phyloP scores from a whole-genome alignment of 2,888 invertebrate genomes.

The Carterocephalus palaemon region DNA sequence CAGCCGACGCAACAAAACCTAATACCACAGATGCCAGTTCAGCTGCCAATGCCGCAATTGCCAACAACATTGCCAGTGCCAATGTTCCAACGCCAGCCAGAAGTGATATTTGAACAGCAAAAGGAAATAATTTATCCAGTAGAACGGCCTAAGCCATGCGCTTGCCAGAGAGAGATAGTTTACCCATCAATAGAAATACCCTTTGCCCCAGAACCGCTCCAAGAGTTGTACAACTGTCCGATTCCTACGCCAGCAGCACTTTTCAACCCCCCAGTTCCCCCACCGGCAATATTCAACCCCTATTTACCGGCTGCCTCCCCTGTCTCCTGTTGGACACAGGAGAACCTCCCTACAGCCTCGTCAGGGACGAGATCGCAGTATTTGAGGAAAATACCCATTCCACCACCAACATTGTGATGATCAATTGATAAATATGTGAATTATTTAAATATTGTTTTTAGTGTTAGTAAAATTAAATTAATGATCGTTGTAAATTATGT shows the following conservation, averaged over 20 bases:
- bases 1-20: not conserved
- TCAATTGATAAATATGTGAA: too few species aligned
- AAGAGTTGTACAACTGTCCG: conserved; percentile 7
- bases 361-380: not conserved
- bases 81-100: too few species aligned
- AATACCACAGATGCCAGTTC: not conserved
- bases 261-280: conserved; percentile 3
- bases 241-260: conserved; percentile 4
- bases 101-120: not conserved
- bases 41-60: not conserved
- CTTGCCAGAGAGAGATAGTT: not conserved
- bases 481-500: too few species aligned
- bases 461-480: too few species aligned
- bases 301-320: conserved; percentile 1
- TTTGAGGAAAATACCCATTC: conserved; percentile 15
- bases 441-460: too few species aligned
- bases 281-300: conserved; percentile 2
- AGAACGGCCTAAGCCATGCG: too few species aligned
- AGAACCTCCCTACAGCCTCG: not conserved
- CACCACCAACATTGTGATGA: conserved; percentile 10
- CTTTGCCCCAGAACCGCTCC: conserved; percentile 6
- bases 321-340: not conserved
- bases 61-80: not conserved
- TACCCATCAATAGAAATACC: not conserved
- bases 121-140: too few species aligned